phyloP scores from a whole-genome alignment of 2,113 vertebrate species.

The Epinephelus moara region DNA sequence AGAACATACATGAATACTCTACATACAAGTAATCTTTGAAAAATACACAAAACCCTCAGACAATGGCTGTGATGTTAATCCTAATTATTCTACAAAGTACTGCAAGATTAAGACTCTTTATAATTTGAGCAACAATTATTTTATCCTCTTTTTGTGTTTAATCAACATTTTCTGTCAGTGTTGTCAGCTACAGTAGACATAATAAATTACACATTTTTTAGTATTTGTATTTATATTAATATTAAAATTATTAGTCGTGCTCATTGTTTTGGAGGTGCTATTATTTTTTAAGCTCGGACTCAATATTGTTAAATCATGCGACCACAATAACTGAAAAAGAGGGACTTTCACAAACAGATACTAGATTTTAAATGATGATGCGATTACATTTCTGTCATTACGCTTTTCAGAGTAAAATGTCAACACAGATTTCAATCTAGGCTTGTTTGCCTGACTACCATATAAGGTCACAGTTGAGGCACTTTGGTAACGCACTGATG shows the following conservation, averaged over 20 bases:
- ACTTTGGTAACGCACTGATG: conserved; percentile 12
- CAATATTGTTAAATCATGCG: neutral
- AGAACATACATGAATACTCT: neutral
- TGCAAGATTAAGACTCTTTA: neutral
- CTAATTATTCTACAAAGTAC: conserved; percentile 6
- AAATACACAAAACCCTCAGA: neutral
- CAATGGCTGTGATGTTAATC: neutral
- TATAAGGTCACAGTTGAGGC: conserved; percentile 13
- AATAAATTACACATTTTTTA: neutral
- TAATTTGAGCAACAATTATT: conserved; percentile 5
- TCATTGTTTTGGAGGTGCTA: neutral
- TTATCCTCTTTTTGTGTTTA: neutral
- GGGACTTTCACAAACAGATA: neutral
- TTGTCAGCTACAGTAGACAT: conserved; percentile 1
- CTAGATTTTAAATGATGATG: neutral
- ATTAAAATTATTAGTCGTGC: neutral
- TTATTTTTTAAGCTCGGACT: neutral
- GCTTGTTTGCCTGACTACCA: neutral
- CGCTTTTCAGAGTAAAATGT: neutral
- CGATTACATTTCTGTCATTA: neutral
- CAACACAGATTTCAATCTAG: neutral
- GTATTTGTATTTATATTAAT: neutral
- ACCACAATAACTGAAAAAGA: neutral
- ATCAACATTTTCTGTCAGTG: neutral
- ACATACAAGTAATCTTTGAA: neutral